Conservation (phyloP, 1,140 invertebrate genomes). For the Drosophila mojavensis region DNA sequence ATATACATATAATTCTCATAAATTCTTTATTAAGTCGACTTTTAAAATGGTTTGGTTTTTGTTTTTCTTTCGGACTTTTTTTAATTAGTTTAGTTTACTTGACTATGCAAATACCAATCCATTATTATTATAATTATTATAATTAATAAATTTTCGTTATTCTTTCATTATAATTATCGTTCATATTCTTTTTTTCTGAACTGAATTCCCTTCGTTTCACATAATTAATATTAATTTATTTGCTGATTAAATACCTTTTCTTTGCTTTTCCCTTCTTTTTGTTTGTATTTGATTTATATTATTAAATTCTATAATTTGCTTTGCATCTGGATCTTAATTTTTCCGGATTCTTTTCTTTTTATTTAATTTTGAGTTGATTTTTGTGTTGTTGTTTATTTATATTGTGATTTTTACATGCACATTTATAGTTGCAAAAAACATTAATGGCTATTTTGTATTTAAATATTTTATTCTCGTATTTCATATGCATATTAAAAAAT, state of each 20-base stretch:
- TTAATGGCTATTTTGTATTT: conserved; percentile 77
- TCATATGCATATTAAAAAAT: conserved; percentile 52
- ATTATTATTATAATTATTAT: conserved; percentile 57
- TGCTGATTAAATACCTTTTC: conserved; percentile 66
- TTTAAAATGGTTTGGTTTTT: conserved; percentile 71
- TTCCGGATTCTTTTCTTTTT: conserved; percentile 23
- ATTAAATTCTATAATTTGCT: conserved; percentile 82
- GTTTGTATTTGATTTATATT: conserved; percentile 74
- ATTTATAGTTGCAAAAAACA: conserved; percentile 82
- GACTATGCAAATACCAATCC: conserved; percentile 69
- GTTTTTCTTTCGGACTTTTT: conserved; percentile 51
- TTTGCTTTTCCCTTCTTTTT: not conserved
- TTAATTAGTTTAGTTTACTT: conserved; percentile 79
- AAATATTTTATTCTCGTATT: conserved; percentile 66
- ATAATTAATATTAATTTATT: conserved; percentile 66
- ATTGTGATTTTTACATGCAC: conserved; percentile 72
- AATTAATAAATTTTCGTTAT: conserved; percentile 68
- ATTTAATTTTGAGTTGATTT: conserved; percentile 9
- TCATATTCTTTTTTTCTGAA: conserved; percentile 39
- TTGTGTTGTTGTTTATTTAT: conserved; percentile 13
- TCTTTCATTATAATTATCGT: conserved; percentile 52
- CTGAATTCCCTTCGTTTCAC: conserved; percentile 29
- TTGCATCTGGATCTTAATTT: conserved; percentile 50
- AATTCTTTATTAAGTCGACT: conserved; percentile 83
- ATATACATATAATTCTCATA: conserved; percentile 83